These are phyloP conservation scores for Oncorhynchus keta DNA, from an alignment of 2,113 vertebrate genomes.

Conservation along the genomic window DNA sequence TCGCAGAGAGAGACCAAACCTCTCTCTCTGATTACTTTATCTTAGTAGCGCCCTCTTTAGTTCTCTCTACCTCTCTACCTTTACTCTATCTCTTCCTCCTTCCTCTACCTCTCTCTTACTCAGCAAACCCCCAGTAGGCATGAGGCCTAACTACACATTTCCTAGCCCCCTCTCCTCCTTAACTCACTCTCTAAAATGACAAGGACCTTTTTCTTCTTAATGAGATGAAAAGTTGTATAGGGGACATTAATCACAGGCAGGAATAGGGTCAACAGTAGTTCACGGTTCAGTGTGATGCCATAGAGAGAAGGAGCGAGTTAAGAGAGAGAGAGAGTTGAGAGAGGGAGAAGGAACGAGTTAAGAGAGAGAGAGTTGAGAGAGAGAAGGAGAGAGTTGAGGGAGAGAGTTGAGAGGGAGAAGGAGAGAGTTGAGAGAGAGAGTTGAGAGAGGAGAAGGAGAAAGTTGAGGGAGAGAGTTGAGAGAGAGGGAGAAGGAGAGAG, in stretches of 20 bases:
- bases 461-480: background rate
- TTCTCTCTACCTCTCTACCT: conserved; percentile 7
- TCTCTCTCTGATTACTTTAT: background rate
- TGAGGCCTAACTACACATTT: background rate
- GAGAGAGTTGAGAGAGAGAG: conserved; percentile 26
- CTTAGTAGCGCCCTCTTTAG: background rate
- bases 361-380: conserved; percentile 1
- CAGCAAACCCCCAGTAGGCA: background rate
- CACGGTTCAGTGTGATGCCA: conserved; percentile 39
- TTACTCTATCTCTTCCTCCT: background rate
- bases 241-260: conserved; percentile 45
- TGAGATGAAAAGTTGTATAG: conserved; percentile 47
- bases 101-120: no score
- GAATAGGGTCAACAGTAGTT: conserved; percentile 59
- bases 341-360: background rate
- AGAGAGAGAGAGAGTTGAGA: conserved; percentile 20
- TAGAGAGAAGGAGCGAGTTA: conserved; percentile 24
- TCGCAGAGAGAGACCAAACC: background rate
- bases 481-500: conserved; percentile 10
- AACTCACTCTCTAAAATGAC: conserved; percentile 28
- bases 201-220: conserved; percentile 16
- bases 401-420: conserved; percentile 11
- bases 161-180: conserved; percentile 6
- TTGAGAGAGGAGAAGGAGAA: background rate
- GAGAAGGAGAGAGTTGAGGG: conserved; percentile 20